These are phyloP conservation scores for Bemisia tabaci DNA, from an alignment of 1,140 invertebrate species.

Conservation along the genomic window DNA sequence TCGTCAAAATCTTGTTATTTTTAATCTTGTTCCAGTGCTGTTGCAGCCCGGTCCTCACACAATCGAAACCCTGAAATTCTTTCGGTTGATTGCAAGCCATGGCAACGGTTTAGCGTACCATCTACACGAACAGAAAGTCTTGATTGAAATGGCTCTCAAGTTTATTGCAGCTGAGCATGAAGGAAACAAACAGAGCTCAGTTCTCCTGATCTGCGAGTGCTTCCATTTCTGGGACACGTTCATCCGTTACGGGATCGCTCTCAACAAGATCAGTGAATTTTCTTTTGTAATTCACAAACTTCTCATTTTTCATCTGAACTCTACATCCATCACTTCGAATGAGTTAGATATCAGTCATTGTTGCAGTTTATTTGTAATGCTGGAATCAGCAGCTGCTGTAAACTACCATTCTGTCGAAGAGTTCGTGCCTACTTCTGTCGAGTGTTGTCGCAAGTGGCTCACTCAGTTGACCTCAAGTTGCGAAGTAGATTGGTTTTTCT, in stretches of 20 bases:
- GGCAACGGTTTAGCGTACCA: slow-evolving; percentile 28
- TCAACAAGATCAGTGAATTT: slow-evolving; percentile 21
- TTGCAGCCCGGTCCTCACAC: neutral
- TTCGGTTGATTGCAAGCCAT: slow-evolving; percentile 30
- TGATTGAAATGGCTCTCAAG: slow-evolving; percentile 21
- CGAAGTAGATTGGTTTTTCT: neutral
- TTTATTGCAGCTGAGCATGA: slow-evolving; percentile 16
- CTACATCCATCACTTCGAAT: neutral
- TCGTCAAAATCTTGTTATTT: too few species aligned
- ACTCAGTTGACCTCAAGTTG: neutral
- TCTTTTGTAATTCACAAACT: slow-evolving; percentile 2
- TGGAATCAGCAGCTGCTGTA: neutral
- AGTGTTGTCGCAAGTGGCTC: slow-evolving; percentile 10
- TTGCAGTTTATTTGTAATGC: neutral
- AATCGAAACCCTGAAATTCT: slow-evolving; percentile 30
- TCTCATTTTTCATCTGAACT: neutral
- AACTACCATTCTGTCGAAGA: slow-evolving; percentile 4
- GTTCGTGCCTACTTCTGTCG: slow-evolving; percentile 5
- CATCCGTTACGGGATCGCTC: slow-evolving; percentile 31
- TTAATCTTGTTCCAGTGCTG: neutral
- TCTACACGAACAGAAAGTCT: slow-evolving; percentile 23
- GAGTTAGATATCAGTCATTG: neutral
- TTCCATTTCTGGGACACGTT: slow-evolving; percentile 33
- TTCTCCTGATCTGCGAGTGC: slow-evolving; percentile 9
- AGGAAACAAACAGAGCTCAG: neutral